A percentile compares a stretch with the other conserved stretches of the same genome.
Conservation (phyloP, 2,113 vertebrate species). For the Daphoenositta chrysoptera region DNA sequence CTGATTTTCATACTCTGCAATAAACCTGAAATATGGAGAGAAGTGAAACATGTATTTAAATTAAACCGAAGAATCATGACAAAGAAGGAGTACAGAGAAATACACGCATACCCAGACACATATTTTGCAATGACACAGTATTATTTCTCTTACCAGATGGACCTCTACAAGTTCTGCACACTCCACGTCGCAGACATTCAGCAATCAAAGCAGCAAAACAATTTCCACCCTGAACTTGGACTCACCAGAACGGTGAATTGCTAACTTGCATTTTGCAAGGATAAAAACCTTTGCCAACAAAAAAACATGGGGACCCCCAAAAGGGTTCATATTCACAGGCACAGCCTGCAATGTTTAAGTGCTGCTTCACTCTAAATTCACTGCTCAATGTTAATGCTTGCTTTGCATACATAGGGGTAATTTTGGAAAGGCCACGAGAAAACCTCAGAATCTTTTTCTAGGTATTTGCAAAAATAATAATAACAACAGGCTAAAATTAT, state of each 20-base stretch:
- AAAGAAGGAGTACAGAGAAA: slow-evolving; percentile 7
- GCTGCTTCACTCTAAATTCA: background rate
- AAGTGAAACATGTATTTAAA: slow-evolving; percentile 42
- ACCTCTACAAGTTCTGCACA: background rate
- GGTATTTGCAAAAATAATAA: background rate
- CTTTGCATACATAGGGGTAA: background rate
- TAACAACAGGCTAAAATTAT: background rate
- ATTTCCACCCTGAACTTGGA: background rate
- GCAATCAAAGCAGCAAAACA: background rate
- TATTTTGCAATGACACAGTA: background rate
- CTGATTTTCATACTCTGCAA: slow-evolving; percentile 48
- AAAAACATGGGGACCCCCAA: background rate
- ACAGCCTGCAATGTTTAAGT: background rate
- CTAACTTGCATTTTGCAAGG: background rate
- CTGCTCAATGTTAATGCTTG: background rate
- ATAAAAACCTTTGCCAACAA: background rate
- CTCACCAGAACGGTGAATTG: background rate
- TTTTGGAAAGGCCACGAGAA: background rate
- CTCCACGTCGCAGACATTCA: background rate
- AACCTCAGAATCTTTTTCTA: background rate
- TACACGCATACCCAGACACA: background rate
- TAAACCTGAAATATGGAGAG: slow-evolving; percentile 57
- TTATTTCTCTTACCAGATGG: slow-evolving; percentile 32
- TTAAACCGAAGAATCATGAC: background rate
- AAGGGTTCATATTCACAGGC: background rate